A percentile compares a stretch with the other conserved stretches of the same genome.
These are phyloP conservation scores for Ctenomys sociabilis DNA, from an alignment of 2,113 vertebrate species.

Conservation along the genomic window DNA sequence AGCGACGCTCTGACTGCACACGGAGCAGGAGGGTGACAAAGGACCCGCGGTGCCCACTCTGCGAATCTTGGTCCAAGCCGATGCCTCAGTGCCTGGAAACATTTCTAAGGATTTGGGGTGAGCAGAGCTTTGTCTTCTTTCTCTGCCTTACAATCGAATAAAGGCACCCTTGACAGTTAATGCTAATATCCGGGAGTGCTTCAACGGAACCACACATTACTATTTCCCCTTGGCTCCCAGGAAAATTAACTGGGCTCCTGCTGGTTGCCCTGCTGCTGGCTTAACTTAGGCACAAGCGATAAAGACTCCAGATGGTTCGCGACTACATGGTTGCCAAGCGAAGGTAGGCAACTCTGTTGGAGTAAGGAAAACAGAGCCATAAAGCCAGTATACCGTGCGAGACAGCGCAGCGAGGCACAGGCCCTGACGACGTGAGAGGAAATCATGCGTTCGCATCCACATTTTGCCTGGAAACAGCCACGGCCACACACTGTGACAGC, in stretches of 20 bases:
- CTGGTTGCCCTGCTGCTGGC: background rate
- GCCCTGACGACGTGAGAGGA: background rate
- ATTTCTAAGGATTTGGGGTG: background rate
- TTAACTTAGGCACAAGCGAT: background rate
- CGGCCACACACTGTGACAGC: accelerated
- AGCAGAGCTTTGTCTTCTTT: too few species aligned
- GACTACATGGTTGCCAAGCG: background rate
- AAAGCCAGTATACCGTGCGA: background rate
- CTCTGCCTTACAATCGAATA: background rate
- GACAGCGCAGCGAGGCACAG: background rate
- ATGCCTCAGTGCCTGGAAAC: background rate
- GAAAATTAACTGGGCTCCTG: background rate
- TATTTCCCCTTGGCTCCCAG: background rate
- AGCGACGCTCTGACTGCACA: background rate
- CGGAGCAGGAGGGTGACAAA: accelerated
- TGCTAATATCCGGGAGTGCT: background rate
- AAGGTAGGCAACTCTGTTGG: background rate
- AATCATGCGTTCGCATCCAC: accelerated
- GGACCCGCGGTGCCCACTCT: background rate
- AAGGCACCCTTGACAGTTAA: background rate
- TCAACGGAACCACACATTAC: background rate
- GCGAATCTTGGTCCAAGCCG: background rate
- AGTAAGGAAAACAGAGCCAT: background rate
- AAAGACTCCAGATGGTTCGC: background rate
- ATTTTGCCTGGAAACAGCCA: background rate